A percentile compares a stretch with the other conserved stretches of the same genome.
Conservation (phyloP, 2,888 invertebrate genomes). For the Platycnemis pennipes region DNA sequence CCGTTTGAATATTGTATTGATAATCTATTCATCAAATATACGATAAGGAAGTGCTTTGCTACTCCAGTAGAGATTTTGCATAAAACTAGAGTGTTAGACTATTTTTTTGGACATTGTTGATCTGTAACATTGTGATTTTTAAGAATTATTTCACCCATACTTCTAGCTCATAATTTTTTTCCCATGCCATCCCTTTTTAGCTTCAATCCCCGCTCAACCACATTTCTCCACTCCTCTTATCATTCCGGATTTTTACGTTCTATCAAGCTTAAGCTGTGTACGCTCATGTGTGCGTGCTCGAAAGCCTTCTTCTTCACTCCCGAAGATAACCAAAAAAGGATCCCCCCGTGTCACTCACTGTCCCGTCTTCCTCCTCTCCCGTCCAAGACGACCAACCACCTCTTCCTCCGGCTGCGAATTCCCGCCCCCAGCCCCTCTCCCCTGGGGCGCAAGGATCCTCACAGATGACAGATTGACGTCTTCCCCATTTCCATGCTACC, state of each 20-base stretch:
- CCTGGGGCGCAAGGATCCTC: slow-evolving; percentile 25
- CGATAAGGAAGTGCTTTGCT: too few species aligned
- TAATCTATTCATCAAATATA: too few species aligned
- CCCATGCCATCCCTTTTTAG: too few species aligned
- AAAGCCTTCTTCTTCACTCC: neutral
- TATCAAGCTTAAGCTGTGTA: neutral
- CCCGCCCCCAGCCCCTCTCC: neutral
- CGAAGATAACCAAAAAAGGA: slow-evolving; percentile 44
- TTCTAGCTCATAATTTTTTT: too few species aligned
- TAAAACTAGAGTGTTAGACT: too few species aligned
- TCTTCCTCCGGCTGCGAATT: neutral
- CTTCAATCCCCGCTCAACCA: neutral
- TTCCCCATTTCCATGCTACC: slow-evolving; percentile 61
- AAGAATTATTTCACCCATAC: too few species aligned
- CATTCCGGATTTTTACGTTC: slow-evolving; percentile 43
- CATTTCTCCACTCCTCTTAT: neutral
- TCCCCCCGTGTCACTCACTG: slow-evolving; percentile 48
- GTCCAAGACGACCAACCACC: neutral
- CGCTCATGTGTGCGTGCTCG: neutral
- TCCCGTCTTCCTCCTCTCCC: neutral
- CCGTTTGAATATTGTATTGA: too few species aligned
- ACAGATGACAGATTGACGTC: slow-evolving; percentile 64
- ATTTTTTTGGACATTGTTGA: too few species aligned
- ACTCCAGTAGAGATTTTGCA: too few species aligned
- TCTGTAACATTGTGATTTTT: too few species aligned